Conservation (phyloP, 2,797 vertebrate species). For the Lepilemur septentrionalis region DNA sequence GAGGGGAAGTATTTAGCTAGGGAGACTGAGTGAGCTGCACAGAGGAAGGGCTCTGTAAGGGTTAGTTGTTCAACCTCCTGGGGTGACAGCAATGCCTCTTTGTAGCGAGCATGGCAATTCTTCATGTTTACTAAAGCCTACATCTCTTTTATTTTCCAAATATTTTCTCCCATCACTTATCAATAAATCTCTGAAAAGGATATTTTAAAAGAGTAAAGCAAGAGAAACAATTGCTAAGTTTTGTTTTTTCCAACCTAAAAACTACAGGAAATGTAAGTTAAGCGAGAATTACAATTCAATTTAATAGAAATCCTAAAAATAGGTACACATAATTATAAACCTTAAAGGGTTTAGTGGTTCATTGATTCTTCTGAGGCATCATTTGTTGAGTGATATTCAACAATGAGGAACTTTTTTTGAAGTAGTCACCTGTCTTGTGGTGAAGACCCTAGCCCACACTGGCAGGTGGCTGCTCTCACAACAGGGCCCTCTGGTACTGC, state of each 20-base stretch:
- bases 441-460: background rate
- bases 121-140: background rate
- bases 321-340: background rate
- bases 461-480: background rate
- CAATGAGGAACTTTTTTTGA: background rate
- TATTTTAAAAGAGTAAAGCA: background rate
- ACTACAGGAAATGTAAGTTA: background rate
- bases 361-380: background rate
- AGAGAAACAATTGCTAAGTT: background rate
- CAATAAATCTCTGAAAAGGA: background rate
- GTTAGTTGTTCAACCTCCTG: background rate
- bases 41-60: background rate
- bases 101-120: background rate
- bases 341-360: background rate
- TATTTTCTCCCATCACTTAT: background rate
- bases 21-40: background rate
- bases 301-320: background rate
- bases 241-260: slow-evolving; percentile 21
- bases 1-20: background rate
- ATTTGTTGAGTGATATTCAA: background rate
- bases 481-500: background rate
- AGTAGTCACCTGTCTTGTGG: background rate
- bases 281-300: background rate
- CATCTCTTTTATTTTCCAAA: background rate
- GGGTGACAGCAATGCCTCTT: background rate